Base-by-base conservation (phyloP, 2,888 invertebrate species). In the Drosophila picticornis region DNA sequence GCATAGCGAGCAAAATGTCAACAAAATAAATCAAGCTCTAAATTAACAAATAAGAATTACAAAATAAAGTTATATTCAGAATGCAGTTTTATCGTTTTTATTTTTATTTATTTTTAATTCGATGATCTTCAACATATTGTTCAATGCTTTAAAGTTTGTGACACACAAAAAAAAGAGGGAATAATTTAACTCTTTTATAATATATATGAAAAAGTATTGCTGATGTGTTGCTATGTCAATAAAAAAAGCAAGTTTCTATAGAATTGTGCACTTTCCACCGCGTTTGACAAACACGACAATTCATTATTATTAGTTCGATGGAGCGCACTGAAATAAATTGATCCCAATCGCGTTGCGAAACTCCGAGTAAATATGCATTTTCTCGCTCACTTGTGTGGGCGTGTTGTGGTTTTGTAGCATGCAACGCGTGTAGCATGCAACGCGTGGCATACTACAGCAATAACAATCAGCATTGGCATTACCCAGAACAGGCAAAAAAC, bases 391-490 rank as follows among this genome's bases (percentile, higher is more conserved):
- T 7, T 19, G 38, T 3, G 27, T 61, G n/a, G 34, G 27, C 2
- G 32, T 29, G 19, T 13, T 48, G 27, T 34, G 16, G 7, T n/a
- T 5, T 22, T 36, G 29, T 31, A n/a, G n/a, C n/a, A n/a, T n/a
- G n/a, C n/a, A n/a, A n/a, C n/a, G n/a, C 31, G 3, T 36, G 36
- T 36, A 4, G 31, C 52, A 53, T 75, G 75, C 67, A 63, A 51
- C 51, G 25, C 11, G 13, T 25, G 27, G 6, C 34, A 51, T 7
- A 36, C 6, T 19, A 40, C 46, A 50, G 13, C 52, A 52, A n/a
- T 19, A 43, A 36, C 22, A n/a, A 51, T 31, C 51, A 57, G 65
- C 55, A 65, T 72, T 32, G 38, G 22, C 73, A 64, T 64, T 43
- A 58, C 38, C 40, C 29, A 62, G 43, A 60, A 56, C 38, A 27